Evolutionary conservation across 92 coral and sea anemone species (phyloP).

Genomic region (Anthopleura xanthogrammica): DNA sequence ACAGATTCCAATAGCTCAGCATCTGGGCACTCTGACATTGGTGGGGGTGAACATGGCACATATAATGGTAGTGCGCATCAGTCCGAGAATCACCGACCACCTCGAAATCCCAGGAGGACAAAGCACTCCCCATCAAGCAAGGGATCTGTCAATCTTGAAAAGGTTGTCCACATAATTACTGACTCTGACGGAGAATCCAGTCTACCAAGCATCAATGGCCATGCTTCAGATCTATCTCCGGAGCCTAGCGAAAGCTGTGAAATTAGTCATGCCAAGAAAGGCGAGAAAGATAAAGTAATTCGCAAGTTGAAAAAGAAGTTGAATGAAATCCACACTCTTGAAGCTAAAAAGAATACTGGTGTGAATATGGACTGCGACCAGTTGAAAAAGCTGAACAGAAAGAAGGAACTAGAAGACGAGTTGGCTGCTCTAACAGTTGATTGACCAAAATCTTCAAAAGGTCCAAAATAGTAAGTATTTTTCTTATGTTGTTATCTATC

Average conservation of each 20-base stretch:
- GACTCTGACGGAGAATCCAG: slow-evolving; percentile 46
- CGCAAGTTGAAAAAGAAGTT: slow-evolving; percentile 84
- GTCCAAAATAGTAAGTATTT: slow-evolving; percentile 26
- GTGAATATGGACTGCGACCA: slow-evolving; percentile 83
- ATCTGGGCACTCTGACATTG: slow-evolving; percentile 62
- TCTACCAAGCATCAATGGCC: slow-evolving; percentile 43
- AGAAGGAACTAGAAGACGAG: slow-evolving; percentile 72
- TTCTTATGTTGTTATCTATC: not conserved
- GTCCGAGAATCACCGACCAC: slow-evolving; percentile 28
- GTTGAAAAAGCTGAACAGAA: slow-evolving; percentile 79
- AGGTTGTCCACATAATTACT: slow-evolving; percentile 33
- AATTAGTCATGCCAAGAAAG: slow-evolving; percentile 40
- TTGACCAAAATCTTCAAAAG: slow-evolving; percentile 33
- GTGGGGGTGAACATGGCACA: slow-evolving; percentile 42
- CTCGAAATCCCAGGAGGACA: slow-evolving; percentile 12
- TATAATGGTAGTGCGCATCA: slow-evolving; percentile 46
- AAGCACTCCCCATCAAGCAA: slow-evolving; percentile 13
- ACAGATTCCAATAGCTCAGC: slow-evolving; percentile 63
- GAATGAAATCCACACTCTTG: slow-evolving; percentile 65
- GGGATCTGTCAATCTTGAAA: slow-evolving; percentile 30
- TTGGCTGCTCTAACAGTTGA: slow-evolving; percentile 53
- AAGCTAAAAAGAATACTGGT: slow-evolving; percentile 57
- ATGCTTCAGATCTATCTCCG: slow-evolving; percentile 35
- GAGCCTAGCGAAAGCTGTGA: slow-evolving; percentile 37
- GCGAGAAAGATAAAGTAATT: slow-evolving; percentile 69